Base-by-base conservation (phyloP, 1,140 invertebrate species). In the Drosophila gunungcola region DNA sequence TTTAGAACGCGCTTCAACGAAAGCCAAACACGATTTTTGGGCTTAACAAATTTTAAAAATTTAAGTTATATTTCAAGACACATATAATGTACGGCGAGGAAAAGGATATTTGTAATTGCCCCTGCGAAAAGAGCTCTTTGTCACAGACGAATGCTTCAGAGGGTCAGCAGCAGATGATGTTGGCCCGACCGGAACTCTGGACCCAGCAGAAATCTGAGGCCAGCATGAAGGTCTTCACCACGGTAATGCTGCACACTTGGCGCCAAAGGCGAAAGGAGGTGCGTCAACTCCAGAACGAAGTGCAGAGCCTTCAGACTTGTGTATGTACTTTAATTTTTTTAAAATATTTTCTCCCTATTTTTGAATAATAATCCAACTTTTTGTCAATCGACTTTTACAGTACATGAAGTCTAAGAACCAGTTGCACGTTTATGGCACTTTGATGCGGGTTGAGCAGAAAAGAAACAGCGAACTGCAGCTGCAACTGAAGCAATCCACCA, bases 231-330 rank as follows among this genome's bases (percentile, higher is more conserved):
- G 51, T 90, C 13, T 81, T 92, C 6, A 69, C 81, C 3, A 65
- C 57, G 11, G 52, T 91, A 11, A 78, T 92, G 77, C 39, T 92
- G 21, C 54, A 81, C 32, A 69, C 77, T 4, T 92, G 91, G 91
- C 84, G 91, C 0, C 69, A 69, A 5, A 10, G 91, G 9, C 72
- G 84, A 0, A 70, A 73, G 13, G 79, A 92, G 16, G 75, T 90
- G 1, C 74, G 42, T 1, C 16, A 58, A 3, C 42, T 92, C n/a
- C 61, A 74, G 21, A 5, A 74, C n/a, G 41, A 51, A 0, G 52
- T 91, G 1, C 43, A 78, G 4, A 12, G 34, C 1, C 65, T 92
- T 0, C 45, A 81, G 38, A 46, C 13, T 12, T 53, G 42, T 2
- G 91, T 92, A 38, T 74, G 79, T 76, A 6, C 9, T 13, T 3